These are phyloP conservation scores for Anser brachyrhynchus DNA, from an alignment of 2,113 vertebrate species.

Conservation along the genomic window DNA sequence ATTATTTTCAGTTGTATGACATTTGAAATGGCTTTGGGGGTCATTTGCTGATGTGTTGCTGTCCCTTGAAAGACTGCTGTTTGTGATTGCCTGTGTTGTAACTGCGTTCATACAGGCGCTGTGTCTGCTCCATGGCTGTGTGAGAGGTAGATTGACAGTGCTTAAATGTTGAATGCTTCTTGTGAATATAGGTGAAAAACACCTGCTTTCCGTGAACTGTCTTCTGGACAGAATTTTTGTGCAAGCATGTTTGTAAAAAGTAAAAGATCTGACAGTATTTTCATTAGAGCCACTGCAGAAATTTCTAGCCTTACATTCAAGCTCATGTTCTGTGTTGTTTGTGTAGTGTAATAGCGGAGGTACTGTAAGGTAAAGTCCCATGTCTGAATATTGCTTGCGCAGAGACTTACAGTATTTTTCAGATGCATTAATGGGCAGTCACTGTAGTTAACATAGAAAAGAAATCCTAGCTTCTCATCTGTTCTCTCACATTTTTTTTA, in stretches of 20 bases:
- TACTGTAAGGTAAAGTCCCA: neutral
- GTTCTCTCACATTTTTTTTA: neutral
- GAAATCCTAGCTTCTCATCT: neutral
- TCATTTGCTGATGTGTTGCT: rapidly evolving
- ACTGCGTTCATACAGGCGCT: neutral
- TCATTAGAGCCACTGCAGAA: neutral
- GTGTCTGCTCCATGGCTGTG: neutral
- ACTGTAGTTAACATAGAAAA: neutral
- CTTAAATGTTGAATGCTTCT: rapidly evolving
- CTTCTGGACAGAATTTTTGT: neutral
- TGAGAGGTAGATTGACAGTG: rapidly evolving
- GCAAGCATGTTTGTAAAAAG: neutral
- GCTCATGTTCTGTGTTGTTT: neutral
- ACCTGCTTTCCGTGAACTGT: neutral
- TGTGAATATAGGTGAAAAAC: neutral
- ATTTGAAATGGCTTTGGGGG: neutral
- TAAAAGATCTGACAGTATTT: neutral
- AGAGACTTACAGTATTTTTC: neutral
- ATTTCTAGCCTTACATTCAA: neutral
- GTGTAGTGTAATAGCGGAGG: neutral
- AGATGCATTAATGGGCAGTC: neutral
- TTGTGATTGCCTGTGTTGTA: neutral
- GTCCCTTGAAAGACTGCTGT: neutral
- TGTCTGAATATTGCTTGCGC: neutral
- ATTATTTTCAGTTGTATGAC: neutral